Evolutionary conservation across 2,888 invertebrate genomes (phyloP).

Genomic region (Penaeus monodon): DNA sequence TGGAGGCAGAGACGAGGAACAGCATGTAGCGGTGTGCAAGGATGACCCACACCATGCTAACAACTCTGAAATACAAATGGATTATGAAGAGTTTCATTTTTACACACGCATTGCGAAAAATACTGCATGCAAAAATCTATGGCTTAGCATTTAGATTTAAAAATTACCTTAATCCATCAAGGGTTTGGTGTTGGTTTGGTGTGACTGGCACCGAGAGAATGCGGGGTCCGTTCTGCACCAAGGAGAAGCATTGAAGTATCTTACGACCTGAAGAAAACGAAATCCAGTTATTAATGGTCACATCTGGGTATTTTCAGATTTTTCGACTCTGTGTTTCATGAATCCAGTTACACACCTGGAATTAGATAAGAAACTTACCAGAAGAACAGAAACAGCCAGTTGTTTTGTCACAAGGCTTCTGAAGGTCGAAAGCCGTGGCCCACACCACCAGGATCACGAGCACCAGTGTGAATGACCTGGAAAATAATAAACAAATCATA

Average conservation of each 20-base stretch:
- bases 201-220: slow-evolving; percentile 19
- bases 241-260: slow-evolving; percentile 50
- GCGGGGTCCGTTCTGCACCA: slow-evolving; percentile 22
- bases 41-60: slow-evolving; percentile 49
- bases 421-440: slow-evolving; percentile 19
- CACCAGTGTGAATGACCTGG: slow-evolving; percentile 31
- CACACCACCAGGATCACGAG: slow-evolving; percentile 27
- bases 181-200: slow-evolving; percentile 31
- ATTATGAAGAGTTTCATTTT: not conserved
- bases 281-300: not conserved
- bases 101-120: too few relatives aligned
- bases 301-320: not conserved
- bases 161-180: slow-evolving; percentile 45
- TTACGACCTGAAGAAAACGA: slow-evolving; percentile 5
- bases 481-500: not conserved
- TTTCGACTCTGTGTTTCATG: not conserved
- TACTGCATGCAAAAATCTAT: too few relatives aligned
- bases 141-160: not conserved
- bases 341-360: not conserved
- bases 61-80: slow-evolving; percentile 37
- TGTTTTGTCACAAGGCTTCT: slow-evolving; percentile 16
- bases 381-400: slow-evolving; percentile 15
- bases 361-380: slow-evolving; percentile 1
- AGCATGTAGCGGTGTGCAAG: slow-evolving; percentile 53
- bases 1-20: slow-evolving; percentile 35